Evolutionary conservation across 2,797 vertebrate species (phyloP).

Genomic region (Meriones psammophilus): DNA sequence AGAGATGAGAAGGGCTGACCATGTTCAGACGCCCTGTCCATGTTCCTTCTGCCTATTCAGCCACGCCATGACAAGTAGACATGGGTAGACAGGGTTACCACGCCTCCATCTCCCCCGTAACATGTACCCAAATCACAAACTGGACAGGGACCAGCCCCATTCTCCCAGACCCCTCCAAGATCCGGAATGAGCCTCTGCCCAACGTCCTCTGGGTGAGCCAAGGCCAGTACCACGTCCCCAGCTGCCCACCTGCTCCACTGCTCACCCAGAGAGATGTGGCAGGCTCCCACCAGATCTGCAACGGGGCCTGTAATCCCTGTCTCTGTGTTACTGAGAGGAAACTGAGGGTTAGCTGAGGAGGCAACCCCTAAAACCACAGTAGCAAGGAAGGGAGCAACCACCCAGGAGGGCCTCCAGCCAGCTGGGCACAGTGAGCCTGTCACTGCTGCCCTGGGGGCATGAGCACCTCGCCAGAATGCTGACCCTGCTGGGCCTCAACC

Average conservation of each 20-base stretch:
- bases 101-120: neutral
- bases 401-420: neutral
- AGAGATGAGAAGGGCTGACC: no score
- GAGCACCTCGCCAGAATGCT: neutral
- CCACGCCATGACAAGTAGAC: fast-evolving
- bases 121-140: neutral
- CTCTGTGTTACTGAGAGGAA: neutral
- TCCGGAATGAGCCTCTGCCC: neutral
- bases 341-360: neutral
- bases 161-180: neutral
- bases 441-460: neutral
- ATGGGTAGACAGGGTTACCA: neutral
- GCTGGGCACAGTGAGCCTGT: neutral
- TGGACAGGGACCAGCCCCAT: no score
- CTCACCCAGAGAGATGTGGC: neutral
- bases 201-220: fast-evolving
- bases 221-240: neutral
- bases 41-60: neutral
- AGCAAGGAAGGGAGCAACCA: neutral
- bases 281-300: neutral
- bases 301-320: neutral
- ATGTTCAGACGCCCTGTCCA: fast-evolving
- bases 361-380: no score
- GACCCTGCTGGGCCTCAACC: neutral
- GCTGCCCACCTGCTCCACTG: neutral